A percentile compares a stretch with the other conserved stretches of the same genome.
Evolutionary conservation across 1,140 invertebrate genomes (phyloP).

Genomic region (Habropoda laboriosa): DNA sequence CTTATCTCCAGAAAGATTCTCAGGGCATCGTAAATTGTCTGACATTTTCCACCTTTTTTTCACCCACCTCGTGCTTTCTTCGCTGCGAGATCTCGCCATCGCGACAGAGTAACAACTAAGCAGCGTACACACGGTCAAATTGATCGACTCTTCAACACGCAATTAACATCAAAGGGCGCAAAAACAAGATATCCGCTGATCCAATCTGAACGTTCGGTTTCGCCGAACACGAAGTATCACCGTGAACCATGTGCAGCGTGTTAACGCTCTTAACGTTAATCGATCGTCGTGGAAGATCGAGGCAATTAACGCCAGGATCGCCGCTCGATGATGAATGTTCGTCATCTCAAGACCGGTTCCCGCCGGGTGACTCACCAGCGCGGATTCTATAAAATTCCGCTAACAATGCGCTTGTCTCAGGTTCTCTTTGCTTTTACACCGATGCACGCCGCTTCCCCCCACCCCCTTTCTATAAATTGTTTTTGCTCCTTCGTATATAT

Average conservation of each 20-base stretch:
- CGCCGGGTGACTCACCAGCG: neutral
- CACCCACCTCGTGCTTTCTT: no score
- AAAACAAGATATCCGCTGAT: neutral
- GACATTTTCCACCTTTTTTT: no score
- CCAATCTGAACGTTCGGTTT: neutral
- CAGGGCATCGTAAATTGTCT: no score
- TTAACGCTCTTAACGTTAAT: neutral
- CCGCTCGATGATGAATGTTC: neutral
- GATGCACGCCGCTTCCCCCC: neutral
- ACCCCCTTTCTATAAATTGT: neutral
- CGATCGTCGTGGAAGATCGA: constrained; percentile 9
- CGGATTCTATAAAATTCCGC: constrained; percentile 5
- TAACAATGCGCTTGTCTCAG: neutral
- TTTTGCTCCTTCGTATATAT: neutral
- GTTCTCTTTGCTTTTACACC: neutral
- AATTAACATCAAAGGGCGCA: neutral
- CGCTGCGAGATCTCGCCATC: neutral
- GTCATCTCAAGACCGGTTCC: constrained; percentile 23
- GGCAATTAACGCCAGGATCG: constrained; percentile 1
- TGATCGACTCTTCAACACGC: neutral
- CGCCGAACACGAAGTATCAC: neutral
- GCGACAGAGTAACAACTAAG: neutral
- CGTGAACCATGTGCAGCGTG: neutral
- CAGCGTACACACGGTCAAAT: neutral
- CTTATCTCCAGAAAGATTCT: no score